phyloP scores from a whole-genome alignment of 2,888 invertebrate genomes.

The Agrilus mali region DNA sequence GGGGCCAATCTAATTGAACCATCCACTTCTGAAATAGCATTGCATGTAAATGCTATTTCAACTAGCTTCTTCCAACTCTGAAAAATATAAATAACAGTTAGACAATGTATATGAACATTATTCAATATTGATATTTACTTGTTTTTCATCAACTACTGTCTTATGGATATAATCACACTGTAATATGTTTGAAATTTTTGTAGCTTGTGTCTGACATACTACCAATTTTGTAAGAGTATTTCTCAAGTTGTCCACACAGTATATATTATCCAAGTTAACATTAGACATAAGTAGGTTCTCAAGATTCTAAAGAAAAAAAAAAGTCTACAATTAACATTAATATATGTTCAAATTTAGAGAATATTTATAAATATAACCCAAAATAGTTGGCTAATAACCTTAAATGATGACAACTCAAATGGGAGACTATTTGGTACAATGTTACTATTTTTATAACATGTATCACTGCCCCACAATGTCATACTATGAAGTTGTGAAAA shows the following conservation, averaged over 20 bases:
- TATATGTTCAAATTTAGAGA: background rate
- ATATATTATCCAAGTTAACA: constrained; percentile 55
- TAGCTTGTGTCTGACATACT: constrained; percentile 53
- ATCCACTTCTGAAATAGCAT: constrained; percentile 65
- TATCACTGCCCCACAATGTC: constrained; percentile 52
- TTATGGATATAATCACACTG: constrained; percentile 79
- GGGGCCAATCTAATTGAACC: constrained; percentile 67
- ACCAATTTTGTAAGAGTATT: constrained; percentile 51
- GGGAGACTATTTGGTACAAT: constrained; percentile 66
- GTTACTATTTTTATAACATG: constrained; percentile 68
- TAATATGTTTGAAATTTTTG: constrained; percentile 63
- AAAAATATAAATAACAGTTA: constrained; percentile 19
- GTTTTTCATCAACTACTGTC: constrained; percentile 29
- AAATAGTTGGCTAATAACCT: constrained; percentile 34
- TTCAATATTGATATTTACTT: constrained; percentile 20
- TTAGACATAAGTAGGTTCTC: constrained; percentile 55
- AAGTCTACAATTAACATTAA: constrained; percentile 3
- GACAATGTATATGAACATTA: background rate
- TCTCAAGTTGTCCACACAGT: constrained; percentile 42
- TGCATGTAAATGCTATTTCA: constrained; percentile 64
- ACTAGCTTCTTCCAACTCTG: constrained; percentile 60
- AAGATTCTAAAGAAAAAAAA: constrained; percentile 35
- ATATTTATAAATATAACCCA: background rate
- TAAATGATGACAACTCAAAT: constrained; percentile 77
- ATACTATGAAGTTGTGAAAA: constrained; percentile 62